Evolutionary conservation across 1,140 invertebrate genomes (phyloP), one percentile per base, ranked within the genome.

Genomic region (Metopolophium dirhodum): DNA sequence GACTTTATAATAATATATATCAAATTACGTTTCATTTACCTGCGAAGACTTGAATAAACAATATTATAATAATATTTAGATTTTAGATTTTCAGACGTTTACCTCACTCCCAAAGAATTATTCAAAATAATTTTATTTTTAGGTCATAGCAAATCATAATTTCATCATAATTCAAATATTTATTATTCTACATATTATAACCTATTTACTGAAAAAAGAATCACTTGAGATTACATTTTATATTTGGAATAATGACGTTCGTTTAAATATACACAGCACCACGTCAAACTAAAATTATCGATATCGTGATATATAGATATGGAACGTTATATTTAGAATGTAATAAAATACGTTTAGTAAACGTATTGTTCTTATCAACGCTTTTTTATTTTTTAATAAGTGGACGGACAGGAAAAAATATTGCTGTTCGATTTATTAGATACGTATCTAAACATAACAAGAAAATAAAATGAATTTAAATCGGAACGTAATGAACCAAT

Each of bases 391-490:
- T 89, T 37, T 45, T 61, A 90, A 68, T 68, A 68, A 90, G 37
- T 45, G 26, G 89, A 68, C 20, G 89, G 30, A 68, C 57, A 45
- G 9, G 57, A 68, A 45, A 87, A 82, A 86, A 93, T 51, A 83
- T 92, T 41, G 35, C 49, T 20, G 35, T 93, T 93, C 77, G 91
- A 93, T 93, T 93, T 86, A 93, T 93, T 93, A 54, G 82, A 54
- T 85, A 86, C 23, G 91, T 30, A 86, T 85, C 91, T 86, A 93
- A 93, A 93, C 41, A 83, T 93, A 83, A 86, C 91, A 51, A 83
- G 77, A 92, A 92, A 92, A 92, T 92, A 92, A 92, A 92, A 92
- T 92, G 68, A 92, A 92, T 93, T 93, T 37, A 86, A 93, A 93
- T 86, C 91, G 45, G n/a, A 47, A 85, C 37, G 82, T 93, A 93